Percentiles rank a stretch among this genome's conserved stretches.
Conservation (phyloP, 1,140 invertebrate genomes). For the Formica exsecta region DNA sequence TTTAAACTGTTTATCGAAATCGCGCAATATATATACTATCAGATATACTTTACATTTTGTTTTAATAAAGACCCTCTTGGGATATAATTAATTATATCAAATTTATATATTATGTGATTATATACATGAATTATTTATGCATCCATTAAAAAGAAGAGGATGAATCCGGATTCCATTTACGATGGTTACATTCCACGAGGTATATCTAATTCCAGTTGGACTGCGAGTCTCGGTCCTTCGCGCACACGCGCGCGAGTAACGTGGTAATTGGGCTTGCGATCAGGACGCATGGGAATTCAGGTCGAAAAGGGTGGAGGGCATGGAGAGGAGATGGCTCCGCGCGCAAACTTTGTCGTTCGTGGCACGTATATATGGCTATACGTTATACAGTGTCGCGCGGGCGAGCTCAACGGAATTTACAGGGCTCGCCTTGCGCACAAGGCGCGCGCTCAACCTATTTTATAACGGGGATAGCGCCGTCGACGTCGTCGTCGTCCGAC, state of each 20-base stretch:
- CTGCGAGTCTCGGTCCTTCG: constrained; percentile 39
- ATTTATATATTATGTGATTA: background rate
- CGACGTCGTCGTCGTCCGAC: constrained; percentile 15
- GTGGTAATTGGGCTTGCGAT: constrained; percentile 66
- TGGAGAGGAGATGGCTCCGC: constrained; percentile 25
- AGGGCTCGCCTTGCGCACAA: constrained; percentile 55
- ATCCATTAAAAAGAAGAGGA: constrained; percentile 26
- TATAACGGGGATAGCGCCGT: constrained; percentile 37
- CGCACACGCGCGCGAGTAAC: constrained; percentile 28
- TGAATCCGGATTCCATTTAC: constrained; percentile 36
- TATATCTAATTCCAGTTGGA: constrained; percentile 52
- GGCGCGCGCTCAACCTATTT: constrained; percentile 69
- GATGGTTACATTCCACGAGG: constrained; percentile 37
- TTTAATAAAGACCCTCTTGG: background rate
- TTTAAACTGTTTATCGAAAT: background rate
- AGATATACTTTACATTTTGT: constrained; percentile 15
- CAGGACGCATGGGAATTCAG: constrained; percentile 69
- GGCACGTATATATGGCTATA: constrained; percentile 46
- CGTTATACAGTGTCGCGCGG: constrained; percentile 53
- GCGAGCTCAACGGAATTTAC: constrained; percentile 69
- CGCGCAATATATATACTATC: background rate
- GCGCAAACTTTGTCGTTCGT: constrained; percentile 69
- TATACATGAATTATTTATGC: background rate
- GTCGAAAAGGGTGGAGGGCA: constrained; percentile 33
- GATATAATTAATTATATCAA: constrained; percentile 20